phyloP scores from a whole-genome alignment of 2,888 invertebrate genomes.

The Nephrocerus scutellatus region DNA sequence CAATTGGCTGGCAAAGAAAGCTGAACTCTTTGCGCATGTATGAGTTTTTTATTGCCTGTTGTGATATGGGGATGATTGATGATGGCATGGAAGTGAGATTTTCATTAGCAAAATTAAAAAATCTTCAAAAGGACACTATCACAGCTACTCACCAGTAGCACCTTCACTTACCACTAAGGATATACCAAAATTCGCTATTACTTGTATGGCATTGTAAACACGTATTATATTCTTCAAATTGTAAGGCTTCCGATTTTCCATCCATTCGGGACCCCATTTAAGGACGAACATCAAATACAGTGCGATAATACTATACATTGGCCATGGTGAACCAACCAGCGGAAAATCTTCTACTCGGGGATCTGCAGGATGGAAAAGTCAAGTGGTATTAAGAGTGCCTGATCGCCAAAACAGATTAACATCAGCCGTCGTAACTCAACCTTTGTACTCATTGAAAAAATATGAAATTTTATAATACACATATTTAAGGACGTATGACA shows the following conservation, averaged over 20 bases:
- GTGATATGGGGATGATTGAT: constrained; percentile 6
- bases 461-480: constrained; percentile 27
- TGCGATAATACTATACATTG: constrained; percentile 51
- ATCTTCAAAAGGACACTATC: not conserved
- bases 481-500: constrained; percentile 32
- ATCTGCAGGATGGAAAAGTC: constrained; percentile 21
- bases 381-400: not conserved
- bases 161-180: constrained; percentile 22
- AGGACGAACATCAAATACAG: constrained; percentile 64
- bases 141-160: too few species aligned
- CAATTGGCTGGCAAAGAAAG: constrained; percentile 35
- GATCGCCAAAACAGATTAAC: not conserved
- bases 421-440: constrained; percentile 13
- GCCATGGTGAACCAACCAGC: constrained; percentile 60
- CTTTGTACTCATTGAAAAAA: constrained; percentile 26
- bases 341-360: constrained; percentile 56
- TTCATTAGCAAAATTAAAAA: constrained; percentile 18
- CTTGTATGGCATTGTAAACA: constrained; percentile 60
- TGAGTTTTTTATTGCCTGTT: constrained; percentile 28
- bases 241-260: constrained; percentile 60
- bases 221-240: constrained; percentile 60
- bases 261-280: constrained; percentile 64
- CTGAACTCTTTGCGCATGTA: constrained; percentile 34
- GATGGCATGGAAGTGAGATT: constrained; percentile 7
- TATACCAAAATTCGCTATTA: constrained; percentile 27